Base-by-base conservation (phyloP, 2,888 invertebrate genomes). In the Heliconius sara region DNA sequence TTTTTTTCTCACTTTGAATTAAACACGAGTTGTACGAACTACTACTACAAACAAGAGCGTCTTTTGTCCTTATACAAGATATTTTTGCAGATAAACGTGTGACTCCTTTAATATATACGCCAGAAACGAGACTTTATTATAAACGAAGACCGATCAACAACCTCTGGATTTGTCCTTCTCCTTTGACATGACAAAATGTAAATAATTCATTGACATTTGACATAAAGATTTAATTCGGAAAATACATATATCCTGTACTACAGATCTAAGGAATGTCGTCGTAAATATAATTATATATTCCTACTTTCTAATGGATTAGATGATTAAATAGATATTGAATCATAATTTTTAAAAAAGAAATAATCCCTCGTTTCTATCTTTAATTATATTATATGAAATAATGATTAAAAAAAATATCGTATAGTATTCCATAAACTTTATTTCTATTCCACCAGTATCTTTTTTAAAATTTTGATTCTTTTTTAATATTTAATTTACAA, bases 101-200 rank as follows among this genome's bases (percentile, higher is more conserved):
- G n/a, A 39, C 27, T 57, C 22, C 25, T 63, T 73, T 74, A 68
- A 34, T 68, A 60, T 63, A 76, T 66, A 79, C 65, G 16, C 16
- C n/a, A 63, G 70, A 30, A 68, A 63, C n/a, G 77, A 27, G 74
- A 74, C 74, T 77, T 75, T 79, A 81, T 74, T 79, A 77, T 81
- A 81, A 81, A 75, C 70, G 65, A 22, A 77, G 52, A 43, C 70
- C 79, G 79, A 79, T 77, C 79, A 79, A 74, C 81, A 81, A 79
- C 79, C 80, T 79, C 74, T 39, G 30, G 43, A 77, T 75, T 79
- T 66, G 80, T 68, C 79, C 79, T 81, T 81, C 79, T 80, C 66
- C 77, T 76, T 76, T 76, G 75, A 76, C 78, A 74, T 75, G 39
- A 76, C 66, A 67, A 78, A 63, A 73, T 81, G 76, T 81, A 81